A percentile compares a stretch with the other conserved stretches of the same genome.
phyloP scores from a whole-genome alignment of 2,797 vertebrate species.

The Mionectes olivaceus region DNA sequence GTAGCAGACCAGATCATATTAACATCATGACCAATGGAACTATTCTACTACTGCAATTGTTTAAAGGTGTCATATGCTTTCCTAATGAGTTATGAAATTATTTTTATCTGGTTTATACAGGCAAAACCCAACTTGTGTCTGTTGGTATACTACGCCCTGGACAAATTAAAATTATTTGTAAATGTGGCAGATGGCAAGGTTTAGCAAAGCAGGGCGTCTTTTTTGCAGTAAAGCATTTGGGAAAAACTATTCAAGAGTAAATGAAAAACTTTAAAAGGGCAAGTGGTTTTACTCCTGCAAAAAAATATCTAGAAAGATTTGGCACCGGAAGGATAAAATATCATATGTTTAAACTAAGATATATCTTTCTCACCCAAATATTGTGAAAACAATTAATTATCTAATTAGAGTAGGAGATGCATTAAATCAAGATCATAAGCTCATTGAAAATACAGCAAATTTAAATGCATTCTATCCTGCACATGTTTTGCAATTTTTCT shows the following conservation, averaged over 20 bases:
- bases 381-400: neutral
- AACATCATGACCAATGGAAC: neutral
- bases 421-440: neutral
- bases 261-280: neutral
- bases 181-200: neutral
- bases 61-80: constrained; percentile 2
- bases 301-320: neutral
- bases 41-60: neutral
- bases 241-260: neutral
- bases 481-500: neutral
- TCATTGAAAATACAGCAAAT: neutral
- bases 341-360: neutral
- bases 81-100: neutral
- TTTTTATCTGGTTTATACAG: constrained; percentile 22
- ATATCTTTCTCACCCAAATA: neutral
- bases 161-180: constrained; percentile 3
- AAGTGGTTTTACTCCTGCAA: neutral
- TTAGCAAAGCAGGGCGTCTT: neutral
- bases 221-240: neutral
- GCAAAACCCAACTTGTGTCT: neutral
- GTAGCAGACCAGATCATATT: neutral
- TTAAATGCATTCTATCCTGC: neutral
- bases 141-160: neutral
- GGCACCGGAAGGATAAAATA: neutral
- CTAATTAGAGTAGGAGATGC: neutral